Evolutionary conservation across 2,797 vertebrate genomes (phyloP).

Genomic region (Parambassis ranga): DNA sequence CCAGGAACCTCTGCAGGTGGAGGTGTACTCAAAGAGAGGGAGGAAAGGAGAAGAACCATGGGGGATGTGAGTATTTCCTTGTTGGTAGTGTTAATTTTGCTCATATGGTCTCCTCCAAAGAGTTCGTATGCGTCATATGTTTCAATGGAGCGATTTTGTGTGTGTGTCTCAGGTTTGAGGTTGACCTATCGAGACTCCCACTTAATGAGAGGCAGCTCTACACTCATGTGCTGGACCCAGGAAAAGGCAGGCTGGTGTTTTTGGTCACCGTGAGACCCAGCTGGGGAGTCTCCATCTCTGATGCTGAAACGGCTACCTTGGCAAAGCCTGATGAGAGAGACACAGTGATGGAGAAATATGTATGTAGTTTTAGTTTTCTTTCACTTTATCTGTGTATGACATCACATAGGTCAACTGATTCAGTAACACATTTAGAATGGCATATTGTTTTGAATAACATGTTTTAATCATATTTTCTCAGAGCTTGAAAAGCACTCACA

Average conservation of each 20-base stretch:
- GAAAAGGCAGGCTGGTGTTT: conserved; percentile 85
- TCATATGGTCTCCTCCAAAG: conserved; percentile 24
- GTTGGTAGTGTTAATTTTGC: conserved; percentile 38
- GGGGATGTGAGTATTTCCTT: conserved; percentile 88
- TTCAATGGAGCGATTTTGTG: conserved; percentile 34
- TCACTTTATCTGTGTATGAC: too few species aligned
- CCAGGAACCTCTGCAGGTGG: conserved; percentile 91
- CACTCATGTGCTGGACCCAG: conserved; percentile 82
- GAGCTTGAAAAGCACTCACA: conserved; percentile 85
- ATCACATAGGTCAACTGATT: not conserved
- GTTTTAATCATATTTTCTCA: conserved; percentile 51
- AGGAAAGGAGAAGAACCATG: conserved; percentile 91
- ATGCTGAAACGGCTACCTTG: conserved; percentile 85
- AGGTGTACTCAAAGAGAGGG: conserved; percentile 90
- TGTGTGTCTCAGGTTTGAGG: conserved; percentile 83
- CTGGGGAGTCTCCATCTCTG: conserved; percentile 87
- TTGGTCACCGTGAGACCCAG: conserved; percentile 85
- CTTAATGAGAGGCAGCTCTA: conserved; percentile 83
- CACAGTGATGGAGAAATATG: conserved; percentile 83
- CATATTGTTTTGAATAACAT: not conserved
- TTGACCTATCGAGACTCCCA: conserved; percentile 83
- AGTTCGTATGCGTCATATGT: conserved; percentile 18
- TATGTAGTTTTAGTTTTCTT: conserved; percentile 74
- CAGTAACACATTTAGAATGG: not conserved
- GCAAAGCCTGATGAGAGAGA: conserved; percentile 80